Percentiles rank a stretch among this genome's conserved stretches.
Conservation (phyloP, 1,140 invertebrate genomes). For the Dysdera silvatica region DNA sequence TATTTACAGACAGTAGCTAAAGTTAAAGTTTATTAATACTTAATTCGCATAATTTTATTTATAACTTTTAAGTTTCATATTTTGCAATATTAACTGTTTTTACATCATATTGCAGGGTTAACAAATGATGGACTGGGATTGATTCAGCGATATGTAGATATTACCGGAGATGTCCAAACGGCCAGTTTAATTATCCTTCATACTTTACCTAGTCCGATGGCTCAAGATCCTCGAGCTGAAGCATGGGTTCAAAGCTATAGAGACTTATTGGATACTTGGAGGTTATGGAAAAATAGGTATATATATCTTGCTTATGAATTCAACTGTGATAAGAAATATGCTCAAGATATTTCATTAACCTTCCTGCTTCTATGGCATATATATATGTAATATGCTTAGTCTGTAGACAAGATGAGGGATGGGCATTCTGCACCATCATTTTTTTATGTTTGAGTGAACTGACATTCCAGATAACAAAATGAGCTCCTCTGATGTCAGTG, state of each 20-base stretch:
- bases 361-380: no score
- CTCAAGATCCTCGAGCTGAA: slow-evolving; percentile 53
- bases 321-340: background rate
- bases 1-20: no score
- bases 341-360: background rate
- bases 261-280: slow-evolving; percentile 66
- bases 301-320: slow-evolving; percentile 8
- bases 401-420: no score
- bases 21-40: no score
- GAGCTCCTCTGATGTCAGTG: no score
- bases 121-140: slow-evolving; percentile 54
- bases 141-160: slow-evolving; percentile 79
- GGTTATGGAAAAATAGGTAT: slow-evolving; percentile 64
- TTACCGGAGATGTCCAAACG: slow-evolving; percentile 86
- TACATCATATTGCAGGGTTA: slow-evolving; percentile 21
- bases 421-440: no score
- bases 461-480: no score
- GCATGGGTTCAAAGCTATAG: slow-evolving; percentile 70
- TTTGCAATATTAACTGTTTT: no score
- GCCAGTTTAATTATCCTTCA: slow-evolving; percentile 70
- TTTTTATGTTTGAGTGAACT: no score
- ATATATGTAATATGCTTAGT: no score
- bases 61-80: no score
- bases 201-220: slow-evolving; percentile 56
- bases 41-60: no score